phyloP scores from a whole-genome alignment of 2,797 vertebrate genomes.

The Syncerus caffer region DNA sequence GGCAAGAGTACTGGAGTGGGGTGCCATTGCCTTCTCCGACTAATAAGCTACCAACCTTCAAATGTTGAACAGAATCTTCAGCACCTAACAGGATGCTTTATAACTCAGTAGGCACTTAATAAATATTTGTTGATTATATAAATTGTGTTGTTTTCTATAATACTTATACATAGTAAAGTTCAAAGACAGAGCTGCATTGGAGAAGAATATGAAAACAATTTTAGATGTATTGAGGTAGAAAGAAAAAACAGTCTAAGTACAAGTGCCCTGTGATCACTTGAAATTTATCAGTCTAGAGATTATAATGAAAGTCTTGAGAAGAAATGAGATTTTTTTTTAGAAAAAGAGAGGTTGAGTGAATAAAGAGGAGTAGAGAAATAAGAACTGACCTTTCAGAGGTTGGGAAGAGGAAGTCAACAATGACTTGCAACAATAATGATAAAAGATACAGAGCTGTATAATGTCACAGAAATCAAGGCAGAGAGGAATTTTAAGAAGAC shows the following conservation, averaged over 20 bases:
- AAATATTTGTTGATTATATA: not conserved
- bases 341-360: not conserved
- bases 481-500: slow-evolving; percentile 12
- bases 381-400: not conserved
- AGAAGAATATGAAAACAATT: not conserved
- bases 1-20: too few relatives aligned
- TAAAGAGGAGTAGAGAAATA: not conserved
- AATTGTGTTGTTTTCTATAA: not conserved
- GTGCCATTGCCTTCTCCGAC: too few relatives aligned
- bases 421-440: not conserved
- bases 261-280: not conserved
- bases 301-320: slow-evolving; percentile 17
- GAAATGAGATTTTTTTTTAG: slow-evolving; percentile 32
- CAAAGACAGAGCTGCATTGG: not conserved
- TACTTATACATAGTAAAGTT: not conserved
- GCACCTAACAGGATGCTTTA: not conserved
- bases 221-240: not conserved
- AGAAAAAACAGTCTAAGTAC: not conserved
- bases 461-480: not conserved
- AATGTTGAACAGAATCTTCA: not conserved
- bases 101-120: not conserved
- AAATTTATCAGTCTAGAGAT: not conserved
- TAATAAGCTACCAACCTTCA: not conserved
- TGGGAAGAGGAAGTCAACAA: not conserved
- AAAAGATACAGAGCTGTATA: not conserved